A percentile compares a stretch with the other conserved stretches of the same genome.
Evolutionary conservation across 37 sponge, comb jelly and placozoan genomes (phyloP).

Genomic region (Lycopodina hypogea): DNA sequence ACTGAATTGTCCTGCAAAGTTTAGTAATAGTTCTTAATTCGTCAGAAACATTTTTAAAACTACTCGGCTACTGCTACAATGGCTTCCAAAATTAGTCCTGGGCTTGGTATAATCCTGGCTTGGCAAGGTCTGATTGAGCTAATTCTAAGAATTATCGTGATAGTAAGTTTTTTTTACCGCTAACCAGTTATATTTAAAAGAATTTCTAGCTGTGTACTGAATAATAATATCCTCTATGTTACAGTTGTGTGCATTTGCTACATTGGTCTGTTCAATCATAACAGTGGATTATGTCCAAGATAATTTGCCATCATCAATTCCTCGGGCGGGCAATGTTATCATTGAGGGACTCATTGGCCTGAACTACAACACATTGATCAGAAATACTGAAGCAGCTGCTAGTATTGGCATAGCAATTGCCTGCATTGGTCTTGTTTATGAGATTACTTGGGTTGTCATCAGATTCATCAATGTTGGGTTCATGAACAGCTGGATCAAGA

Average conservation of each 20-base stretch:
- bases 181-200: too few relatives aligned
- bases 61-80: too few relatives aligned
- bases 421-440: conserved; percentile 2
- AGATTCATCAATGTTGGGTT: conserved; percentile 38
- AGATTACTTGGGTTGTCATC: conserved; percentile 15
- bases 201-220: too few relatives aligned
- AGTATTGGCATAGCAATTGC: background rate
- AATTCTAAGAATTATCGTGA: too few relatives aligned
- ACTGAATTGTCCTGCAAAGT: too few relatives aligned
- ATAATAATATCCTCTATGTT: too few relatives aligned
- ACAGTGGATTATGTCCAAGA: background rate
- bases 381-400: conserved; percentile 6
- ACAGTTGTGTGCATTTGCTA: background rate
- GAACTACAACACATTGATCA: background rate
- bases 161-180: too few relatives aligned
- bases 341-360: background rate
- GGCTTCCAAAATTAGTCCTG: too few relatives aligned
- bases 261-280: background rate
- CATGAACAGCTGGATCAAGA: conserved; percentile 26
- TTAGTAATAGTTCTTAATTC: too few relatives aligned
- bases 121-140: too few relatives aligned
- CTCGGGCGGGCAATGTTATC: background rate
- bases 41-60: too few relatives aligned
- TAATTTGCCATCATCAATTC: background rate
- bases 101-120: too few relatives aligned